Percentiles rank a stretch among this genome's conserved stretches.
Conservation (phyloP, 2,888 invertebrate genomes). For the Mermis nigrescens region DNA sequence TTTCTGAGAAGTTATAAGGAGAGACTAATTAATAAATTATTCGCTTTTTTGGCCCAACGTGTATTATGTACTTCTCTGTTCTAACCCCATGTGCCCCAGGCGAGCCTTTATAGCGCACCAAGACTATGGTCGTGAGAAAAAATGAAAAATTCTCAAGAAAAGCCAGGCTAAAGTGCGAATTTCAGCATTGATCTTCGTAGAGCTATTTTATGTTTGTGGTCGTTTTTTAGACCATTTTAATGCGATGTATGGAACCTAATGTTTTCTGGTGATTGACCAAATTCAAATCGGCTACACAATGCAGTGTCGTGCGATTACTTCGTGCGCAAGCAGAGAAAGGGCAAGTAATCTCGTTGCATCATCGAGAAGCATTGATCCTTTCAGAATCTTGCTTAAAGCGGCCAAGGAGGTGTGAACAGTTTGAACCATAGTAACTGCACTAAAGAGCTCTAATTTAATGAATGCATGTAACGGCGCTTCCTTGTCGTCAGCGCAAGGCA, state of each 20-base stretch:
- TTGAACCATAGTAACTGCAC: slow-evolving; percentile 44
- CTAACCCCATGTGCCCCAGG: too few relatives aligned
- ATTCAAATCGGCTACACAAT: too few relatives aligned
- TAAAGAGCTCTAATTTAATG: slow-evolving; percentile 45
- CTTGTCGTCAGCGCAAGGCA: slow-evolving; percentile 24
- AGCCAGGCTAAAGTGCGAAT: not conserved
- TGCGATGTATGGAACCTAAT: too few relatives aligned
- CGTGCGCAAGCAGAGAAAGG: slow-evolving; percentile 39
- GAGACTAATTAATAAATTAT: too few relatives aligned
- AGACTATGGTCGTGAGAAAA: too few relatives aligned
- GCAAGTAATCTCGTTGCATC: slow-evolving; percentile 37
- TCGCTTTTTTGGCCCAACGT: too few relatives aligned
- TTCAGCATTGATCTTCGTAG: not conserved
- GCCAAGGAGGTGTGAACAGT: slow-evolving; percentile 45
- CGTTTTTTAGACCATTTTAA: too few relatives aligned
- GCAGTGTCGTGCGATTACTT: slow-evolving; percentile 40
- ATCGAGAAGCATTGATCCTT: slow-evolving; percentile 42
- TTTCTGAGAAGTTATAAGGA: too few relatives aligned
- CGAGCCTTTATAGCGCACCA: too few relatives aligned
- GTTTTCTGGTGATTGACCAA: too few relatives aligned
- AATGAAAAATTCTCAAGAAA: too few relatives aligned
- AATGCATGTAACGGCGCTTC: slow-evolving; percentile 43
- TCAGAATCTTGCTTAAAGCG: slow-evolving; percentile 43
- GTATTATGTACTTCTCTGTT: too few relatives aligned
- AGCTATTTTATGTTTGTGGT: not conserved